Evolutionary conservation across 1,140 invertebrate genomes (phyloP).

Genomic region (Eriocheir sinensis): DNA sequence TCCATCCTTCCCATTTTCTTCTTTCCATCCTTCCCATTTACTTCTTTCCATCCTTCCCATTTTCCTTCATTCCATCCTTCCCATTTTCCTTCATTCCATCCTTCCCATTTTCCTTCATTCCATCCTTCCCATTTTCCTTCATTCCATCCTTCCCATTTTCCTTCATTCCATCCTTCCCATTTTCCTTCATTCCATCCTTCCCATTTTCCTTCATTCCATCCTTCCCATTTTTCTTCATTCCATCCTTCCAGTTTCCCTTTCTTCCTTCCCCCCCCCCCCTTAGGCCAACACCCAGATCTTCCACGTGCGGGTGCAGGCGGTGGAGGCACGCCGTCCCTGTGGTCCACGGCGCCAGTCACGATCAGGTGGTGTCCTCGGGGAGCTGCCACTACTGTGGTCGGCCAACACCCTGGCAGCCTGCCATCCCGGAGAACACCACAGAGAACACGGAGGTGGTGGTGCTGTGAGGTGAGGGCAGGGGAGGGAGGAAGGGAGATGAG

Average conservation of each 20-base stretch:
- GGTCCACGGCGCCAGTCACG: slow-evolving; percentile 41
- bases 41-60: neutral
- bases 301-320: slow-evolving; percentile 50
- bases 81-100: neutral
- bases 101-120: neutral
- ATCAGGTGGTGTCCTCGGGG: slow-evolving; percentile 66
- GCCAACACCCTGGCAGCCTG: slow-evolving; percentile 53
- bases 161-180: neutral
- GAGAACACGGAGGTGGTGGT: slow-evolving; percentile 62
- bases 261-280: neutral
- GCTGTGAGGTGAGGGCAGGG: slow-evolving; percentile 41
- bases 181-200: neutral
- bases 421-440: slow-evolving; percentile 65
- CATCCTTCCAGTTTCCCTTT: neutral
- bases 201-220: neutral
- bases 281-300: slow-evolving; percentile 39
- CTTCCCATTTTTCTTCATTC: neutral
- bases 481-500: neutral
- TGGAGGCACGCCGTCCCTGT: slow-evolving; percentile 52
- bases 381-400: slow-evolving; percentile 60
- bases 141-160: neutral
- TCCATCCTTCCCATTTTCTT: too few species aligned
- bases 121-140: too few species aligned
- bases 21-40: too few species aligned
- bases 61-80: neutral